phyloP scores from a whole-genome alignment of 2,113 vertebrate genomes.

The Carassius auratus region DNA sequence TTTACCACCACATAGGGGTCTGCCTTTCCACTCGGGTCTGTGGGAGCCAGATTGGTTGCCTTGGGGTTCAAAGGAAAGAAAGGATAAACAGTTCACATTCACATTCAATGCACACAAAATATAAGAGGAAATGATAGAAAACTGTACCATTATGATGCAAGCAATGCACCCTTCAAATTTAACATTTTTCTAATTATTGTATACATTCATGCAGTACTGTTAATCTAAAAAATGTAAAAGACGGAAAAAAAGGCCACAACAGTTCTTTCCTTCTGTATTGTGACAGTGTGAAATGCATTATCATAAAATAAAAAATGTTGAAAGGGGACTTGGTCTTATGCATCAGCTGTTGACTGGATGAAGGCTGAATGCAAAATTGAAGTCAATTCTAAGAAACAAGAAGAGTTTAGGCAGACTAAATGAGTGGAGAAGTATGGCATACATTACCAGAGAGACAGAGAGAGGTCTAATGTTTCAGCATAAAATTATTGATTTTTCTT shows the following conservation, averaged over 20 bases:
- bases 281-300: neutral
- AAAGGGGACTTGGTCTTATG: neutral
- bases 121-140: neutral
- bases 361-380: neutral
- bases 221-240: neutral
- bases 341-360: neutral
- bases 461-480: no score
- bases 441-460: no score
- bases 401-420: neutral
- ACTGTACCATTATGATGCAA: neutral
- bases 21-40: conserved; percentile 90
- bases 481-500: no score
- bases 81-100: neutral
- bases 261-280: neutral
- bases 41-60: conserved; percentile 88
- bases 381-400: neutral
- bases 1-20: conserved; percentile 90
- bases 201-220: neutral
- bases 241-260: neutral
- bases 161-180: neutral
- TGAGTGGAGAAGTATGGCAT: no score
- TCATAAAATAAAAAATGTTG: neutral
- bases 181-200: neutral
- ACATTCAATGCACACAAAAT: neutral
- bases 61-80: conserved; percentile 53